phyloP scores from a whole-genome alignment of 2,113 vertebrate species.

The Onychostruthus taczanowskii region DNA sequence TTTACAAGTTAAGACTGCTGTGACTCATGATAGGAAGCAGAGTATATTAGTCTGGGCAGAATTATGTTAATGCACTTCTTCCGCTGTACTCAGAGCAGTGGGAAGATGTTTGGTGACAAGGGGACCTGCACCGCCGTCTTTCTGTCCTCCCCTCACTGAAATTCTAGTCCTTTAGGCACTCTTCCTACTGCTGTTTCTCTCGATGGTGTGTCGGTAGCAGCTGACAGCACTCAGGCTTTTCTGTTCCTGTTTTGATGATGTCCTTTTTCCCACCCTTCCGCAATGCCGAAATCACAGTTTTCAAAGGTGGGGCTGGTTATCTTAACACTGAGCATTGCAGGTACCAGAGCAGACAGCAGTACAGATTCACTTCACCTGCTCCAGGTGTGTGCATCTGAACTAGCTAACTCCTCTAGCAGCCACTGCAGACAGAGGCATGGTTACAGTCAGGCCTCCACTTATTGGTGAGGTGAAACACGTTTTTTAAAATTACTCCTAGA shows the following conservation, averaged over 20 bases:
- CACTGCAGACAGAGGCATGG: background rate
- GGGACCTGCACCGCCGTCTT: background rate
- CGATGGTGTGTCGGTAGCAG: background rate
- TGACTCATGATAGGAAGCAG: background rate
- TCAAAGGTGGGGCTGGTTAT: background rate
- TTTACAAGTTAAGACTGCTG: background rate
- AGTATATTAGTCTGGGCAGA: background rate
- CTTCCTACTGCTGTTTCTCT: background rate
- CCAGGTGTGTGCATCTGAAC: background rate
- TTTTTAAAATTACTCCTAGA: background rate
- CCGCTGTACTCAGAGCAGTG: background rate
- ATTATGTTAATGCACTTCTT: background rate
- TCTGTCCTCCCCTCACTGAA: background rate
- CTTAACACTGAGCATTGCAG: background rate
- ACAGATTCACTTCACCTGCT: background rate
- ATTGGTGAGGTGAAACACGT: background rate
- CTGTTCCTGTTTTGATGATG: background rate
- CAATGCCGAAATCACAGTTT: background rate
- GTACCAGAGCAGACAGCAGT: accelerated
- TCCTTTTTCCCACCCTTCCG: background rate
- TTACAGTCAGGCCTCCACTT: background rate
- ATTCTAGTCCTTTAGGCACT: background rate
- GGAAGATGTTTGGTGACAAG: background rate
- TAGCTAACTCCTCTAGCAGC: background rate
- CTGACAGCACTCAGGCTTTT: background rate